Conservation (phyloP, 2,888 invertebrate species). For the Phyllotreta cruciferae region DNA sequence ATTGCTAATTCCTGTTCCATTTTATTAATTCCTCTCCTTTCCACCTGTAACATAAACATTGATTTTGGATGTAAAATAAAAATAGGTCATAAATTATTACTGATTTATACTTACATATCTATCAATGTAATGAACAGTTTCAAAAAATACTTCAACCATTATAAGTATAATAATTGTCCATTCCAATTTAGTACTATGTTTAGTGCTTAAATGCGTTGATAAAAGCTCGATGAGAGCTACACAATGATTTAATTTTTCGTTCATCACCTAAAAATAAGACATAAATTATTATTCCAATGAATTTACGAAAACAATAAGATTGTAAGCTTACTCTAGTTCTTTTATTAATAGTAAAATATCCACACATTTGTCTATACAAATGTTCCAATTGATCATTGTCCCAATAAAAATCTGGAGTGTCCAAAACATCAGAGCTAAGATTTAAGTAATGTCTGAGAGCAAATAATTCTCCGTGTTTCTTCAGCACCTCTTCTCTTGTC, state of each 20-base stretch:
- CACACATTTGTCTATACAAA: constrained; percentile 81
- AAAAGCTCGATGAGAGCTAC: constrained; percentile 89
- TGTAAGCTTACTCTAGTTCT: constrained; percentile 74
- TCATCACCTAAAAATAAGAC: constrained; percentile 76
- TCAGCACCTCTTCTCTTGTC: constrained; percentile 73
- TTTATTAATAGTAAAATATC: constrained; percentile 83
- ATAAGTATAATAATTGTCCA: constrained; percentile 98
- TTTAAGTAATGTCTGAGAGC: constrained; percentile 89
- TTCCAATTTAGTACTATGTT: constrained; percentile 91
- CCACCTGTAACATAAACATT: neutral
- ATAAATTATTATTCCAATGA: neutral
- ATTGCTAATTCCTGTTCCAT: no score
- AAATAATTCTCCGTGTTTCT: constrained; percentile 87
- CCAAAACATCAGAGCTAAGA: constrained; percentile 90
- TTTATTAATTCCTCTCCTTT: no score
- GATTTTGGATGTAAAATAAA: neutral
- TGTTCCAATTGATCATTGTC: constrained; percentile 88
- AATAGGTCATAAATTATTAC: neutral
- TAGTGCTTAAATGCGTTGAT: constrained; percentile 88
- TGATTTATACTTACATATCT: constrained; percentile 59
- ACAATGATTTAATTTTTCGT: constrained; percentile 94
- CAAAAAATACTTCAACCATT: constrained; percentile 92
- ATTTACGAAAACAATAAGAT: constrained; percentile 35
- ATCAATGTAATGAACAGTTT: constrained; percentile 78
- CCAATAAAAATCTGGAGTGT: constrained; percentile 99